Evolutionary conservation across 2,888 invertebrate genomes (phyloP).

Genomic region (Caenorhabditis uteleia): DNA sequence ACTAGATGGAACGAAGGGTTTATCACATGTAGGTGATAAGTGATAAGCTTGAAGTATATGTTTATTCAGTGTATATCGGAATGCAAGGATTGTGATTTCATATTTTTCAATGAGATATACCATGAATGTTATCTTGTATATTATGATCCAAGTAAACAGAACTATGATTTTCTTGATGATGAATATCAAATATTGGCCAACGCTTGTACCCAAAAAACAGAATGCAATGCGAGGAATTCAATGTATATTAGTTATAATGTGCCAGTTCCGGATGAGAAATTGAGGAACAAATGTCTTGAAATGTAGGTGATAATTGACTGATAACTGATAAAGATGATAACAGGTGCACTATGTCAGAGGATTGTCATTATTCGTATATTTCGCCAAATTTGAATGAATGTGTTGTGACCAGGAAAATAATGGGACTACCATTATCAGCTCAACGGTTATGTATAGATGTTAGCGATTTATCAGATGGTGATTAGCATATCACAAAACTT

Average conservation of each 20-base stretch:
- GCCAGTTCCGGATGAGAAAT: slow-evolving; percentile 8
- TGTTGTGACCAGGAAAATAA: slow-evolving; percentile 6
- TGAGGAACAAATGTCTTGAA: slow-evolving; percentile 32
- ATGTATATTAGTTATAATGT: slow-evolving; percentile 17
- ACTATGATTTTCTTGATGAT: slow-evolving; percentile 35
- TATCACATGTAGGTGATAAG: not conserved
- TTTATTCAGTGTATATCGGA: slow-evolving; percentile 14
- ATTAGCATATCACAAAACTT: not conserved
- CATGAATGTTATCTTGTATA: slow-evolving; percentile 33
- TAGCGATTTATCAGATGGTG: slow-evolving; percentile 22
- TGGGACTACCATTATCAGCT: slow-evolving; percentile 14
- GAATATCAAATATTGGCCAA: slow-evolving; percentile 35
- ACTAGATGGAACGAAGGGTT: slow-evolving; percentile 25
- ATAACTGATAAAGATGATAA: not conserved
- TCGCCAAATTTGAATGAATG: slow-evolving; percentile 12
- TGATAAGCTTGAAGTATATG: too few species aligned
- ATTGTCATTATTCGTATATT: slow-evolving; percentile 21
- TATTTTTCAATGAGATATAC: slow-evolving; percentile 34
- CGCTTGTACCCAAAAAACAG: slow-evolving; percentile 14
- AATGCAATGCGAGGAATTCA: slow-evolving; percentile 18
- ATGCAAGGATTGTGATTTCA: slow-evolving; percentile 32
- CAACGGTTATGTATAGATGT: slow-evolving; percentile 23
- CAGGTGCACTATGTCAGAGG: slow-evolving; percentile 18
- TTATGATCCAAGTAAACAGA: slow-evolving; percentile 24
- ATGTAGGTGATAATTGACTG: slow-evolving; percentile 4